Evolutionary conservation across 2,113 vertebrate genomes (phyloP).

Genomic region (Rissa tridactyla): DNA sequence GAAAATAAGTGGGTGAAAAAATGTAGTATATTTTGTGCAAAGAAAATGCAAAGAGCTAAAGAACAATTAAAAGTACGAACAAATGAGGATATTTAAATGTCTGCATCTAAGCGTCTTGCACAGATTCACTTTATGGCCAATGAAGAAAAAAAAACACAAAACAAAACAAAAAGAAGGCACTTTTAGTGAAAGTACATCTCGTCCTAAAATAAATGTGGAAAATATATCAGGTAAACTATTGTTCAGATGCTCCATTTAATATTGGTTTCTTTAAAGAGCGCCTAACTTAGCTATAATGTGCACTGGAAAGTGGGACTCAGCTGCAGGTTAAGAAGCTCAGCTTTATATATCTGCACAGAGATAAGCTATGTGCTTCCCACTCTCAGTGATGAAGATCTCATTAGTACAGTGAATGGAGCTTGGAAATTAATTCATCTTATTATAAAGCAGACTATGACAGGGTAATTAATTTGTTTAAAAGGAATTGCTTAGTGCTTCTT

Average conservation of each 20-base stretch:
- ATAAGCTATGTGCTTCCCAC: neutral
- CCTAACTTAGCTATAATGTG: neutral
- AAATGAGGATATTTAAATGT: neutral
- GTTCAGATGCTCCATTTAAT: neutral
- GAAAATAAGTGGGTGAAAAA: neutral
- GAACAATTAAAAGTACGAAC: neutral
- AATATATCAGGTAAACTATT: neutral
- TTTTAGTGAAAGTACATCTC: neutral
- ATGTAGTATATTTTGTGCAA: neutral
- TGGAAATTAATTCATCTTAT: neutral
- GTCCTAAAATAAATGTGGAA: neutral
- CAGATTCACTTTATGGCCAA: neutral
- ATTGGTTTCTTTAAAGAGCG: neutral
- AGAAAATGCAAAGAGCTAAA: neutral
- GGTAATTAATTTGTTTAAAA: neutral
- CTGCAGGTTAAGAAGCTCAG: neutral
- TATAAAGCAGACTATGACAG: neutral
- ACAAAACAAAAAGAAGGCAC: neutral
- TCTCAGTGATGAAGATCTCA: neutral
- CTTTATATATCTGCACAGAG: neutral
- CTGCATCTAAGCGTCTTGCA: neutral
- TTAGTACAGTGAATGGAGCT: neutral
- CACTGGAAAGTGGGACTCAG: neutral
- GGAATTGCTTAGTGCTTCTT: neutral
- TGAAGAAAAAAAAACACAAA: neutral